A percentile compares a stretch with the other conserved stretches of the same genome.
These are phyloP conservation scores for Luperina nickerlii DNA, from an alignment of 2,888 invertebrate species.

Conservation along the genomic window DNA sequence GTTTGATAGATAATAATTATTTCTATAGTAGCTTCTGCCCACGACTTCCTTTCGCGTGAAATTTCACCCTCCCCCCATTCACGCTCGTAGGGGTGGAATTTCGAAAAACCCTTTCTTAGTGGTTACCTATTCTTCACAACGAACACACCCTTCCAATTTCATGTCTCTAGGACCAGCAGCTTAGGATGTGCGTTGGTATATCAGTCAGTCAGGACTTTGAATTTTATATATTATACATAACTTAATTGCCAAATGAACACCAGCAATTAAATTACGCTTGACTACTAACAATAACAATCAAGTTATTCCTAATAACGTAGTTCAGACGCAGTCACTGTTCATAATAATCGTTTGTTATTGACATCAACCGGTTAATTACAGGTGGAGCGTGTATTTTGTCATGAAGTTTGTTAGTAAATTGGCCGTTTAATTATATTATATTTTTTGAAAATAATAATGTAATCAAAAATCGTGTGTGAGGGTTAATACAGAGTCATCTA, in stretches of 20 bases:
- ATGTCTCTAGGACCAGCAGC: too few species aligned
- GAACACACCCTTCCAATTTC: too few species aligned
- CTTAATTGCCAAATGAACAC: conserved; percentile 13
- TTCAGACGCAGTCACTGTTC: conserved; percentile 14
- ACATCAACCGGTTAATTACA: conserved; percentile 23
- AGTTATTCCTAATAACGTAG: conserved; percentile 36
- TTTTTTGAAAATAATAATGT: background rate
- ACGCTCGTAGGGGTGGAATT: too few species aligned
- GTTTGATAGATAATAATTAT: background rate
- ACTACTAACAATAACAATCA: conserved; percentile 25
- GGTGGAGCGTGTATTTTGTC: background rate
- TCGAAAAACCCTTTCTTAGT: too few species aligned
- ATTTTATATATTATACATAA: background rate
- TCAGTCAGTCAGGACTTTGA: too few species aligned
- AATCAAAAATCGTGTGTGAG: background rate
- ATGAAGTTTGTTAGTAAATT: conserved; percentile 7
- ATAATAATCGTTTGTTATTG: conserved; percentile 27
- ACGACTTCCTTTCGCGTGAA: too few species aligned
- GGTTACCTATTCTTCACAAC: too few species aligned
- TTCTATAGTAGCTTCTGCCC: background rate
- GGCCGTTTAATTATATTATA: too few species aligned
- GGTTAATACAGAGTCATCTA: background rate
- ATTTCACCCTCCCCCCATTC: too few species aligned
- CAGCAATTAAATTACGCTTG: background rate
- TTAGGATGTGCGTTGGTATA: too few species aligned